These are phyloP conservation scores for Nyleta sp. DNA, from an alignment of 2,888 invertebrate genomes.

Conservation along the genomic window DNA sequence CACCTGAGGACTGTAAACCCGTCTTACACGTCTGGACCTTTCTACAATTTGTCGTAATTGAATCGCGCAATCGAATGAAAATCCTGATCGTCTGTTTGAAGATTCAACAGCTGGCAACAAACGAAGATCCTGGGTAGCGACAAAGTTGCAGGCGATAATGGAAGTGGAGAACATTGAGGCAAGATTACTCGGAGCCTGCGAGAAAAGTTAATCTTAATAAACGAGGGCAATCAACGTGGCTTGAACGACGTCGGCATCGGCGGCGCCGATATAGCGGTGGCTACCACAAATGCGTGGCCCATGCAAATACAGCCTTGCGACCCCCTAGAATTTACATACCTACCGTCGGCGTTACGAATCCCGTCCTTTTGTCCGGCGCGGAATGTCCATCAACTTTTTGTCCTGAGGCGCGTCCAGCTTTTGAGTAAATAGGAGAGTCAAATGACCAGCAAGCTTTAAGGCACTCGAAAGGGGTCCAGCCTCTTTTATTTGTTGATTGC, in stretches of 20 bases:
- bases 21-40: constrained; percentile 36
- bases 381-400: constrained; percentile 83
- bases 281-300: constrained; percentile 79
- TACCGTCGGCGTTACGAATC: constrained; percentile 68
- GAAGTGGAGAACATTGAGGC: constrained; percentile 60
- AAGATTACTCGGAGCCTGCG: constrained; percentile 73
- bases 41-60: constrained; percentile 52
- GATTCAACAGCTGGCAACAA: constrained; percentile 55
- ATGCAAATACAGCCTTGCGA: constrained; percentile 78
- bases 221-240: constrained; percentile 80
- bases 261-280: constrained; percentile 59
- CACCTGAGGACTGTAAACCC: constrained; percentile 32
- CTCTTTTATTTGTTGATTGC: constrained; percentile 83
- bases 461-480: constrained; percentile 73
- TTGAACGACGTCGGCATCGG: constrained; percentile 65
- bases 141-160: constrained; percentile 59
- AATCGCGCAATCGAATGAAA: constrained; percentile 45
- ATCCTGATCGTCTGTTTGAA: constrained; percentile 48
- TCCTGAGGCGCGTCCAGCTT: constrained; percentile 73
- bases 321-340: constrained; percentile 80
- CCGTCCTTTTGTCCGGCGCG: constrained; percentile 80
- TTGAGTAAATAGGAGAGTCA: constrained; percentile 81
- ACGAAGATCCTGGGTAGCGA: constrained; percentile 41
- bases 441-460: constrained; percentile 82
- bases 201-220: constrained; percentile 83